phyloP scores from a whole-genome alignment of 2,888 invertebrate species.

The Conomelus anceps region DNA sequence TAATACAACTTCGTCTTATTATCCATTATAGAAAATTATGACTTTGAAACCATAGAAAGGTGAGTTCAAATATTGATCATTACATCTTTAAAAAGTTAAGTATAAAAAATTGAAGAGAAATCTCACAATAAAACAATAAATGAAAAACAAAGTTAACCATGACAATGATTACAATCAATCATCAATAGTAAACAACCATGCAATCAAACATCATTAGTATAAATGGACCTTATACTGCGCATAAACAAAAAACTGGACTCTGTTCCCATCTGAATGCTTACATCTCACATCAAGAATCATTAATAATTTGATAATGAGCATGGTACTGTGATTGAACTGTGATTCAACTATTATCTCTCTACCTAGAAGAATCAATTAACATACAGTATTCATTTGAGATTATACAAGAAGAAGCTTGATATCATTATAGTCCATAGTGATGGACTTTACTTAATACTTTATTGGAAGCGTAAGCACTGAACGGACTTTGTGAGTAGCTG shows the following conservation, averaged over 20 bases:
- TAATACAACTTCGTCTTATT: too few species aligned
- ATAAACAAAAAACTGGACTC: too few species aligned
- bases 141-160: too few species aligned
- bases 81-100: too few species aligned
- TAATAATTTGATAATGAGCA: not conserved
- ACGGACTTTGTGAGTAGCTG: not conserved
- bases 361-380: not conserved
- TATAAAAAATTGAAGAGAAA: too few species aligned
- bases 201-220: not conserved
- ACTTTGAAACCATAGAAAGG: too few species aligned
- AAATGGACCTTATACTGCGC: not conserved
- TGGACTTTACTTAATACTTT: not conserved
- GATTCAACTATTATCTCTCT: not conserved
- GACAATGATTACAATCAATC: not conserved
- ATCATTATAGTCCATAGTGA: not conserved
- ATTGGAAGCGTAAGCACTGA: not conserved
- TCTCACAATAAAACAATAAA: too few species aligned
- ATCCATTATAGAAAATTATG: too few species aligned
- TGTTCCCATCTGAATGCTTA: not conserved
- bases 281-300: not conserved
- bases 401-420: not conserved
- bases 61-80: too few species aligned
- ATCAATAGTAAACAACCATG: not conserved
- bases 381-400: not conserved
- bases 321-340: not conserved